Conservation (phyloP, 2,797 vertebrate species). For the Falco berigora region DNA sequence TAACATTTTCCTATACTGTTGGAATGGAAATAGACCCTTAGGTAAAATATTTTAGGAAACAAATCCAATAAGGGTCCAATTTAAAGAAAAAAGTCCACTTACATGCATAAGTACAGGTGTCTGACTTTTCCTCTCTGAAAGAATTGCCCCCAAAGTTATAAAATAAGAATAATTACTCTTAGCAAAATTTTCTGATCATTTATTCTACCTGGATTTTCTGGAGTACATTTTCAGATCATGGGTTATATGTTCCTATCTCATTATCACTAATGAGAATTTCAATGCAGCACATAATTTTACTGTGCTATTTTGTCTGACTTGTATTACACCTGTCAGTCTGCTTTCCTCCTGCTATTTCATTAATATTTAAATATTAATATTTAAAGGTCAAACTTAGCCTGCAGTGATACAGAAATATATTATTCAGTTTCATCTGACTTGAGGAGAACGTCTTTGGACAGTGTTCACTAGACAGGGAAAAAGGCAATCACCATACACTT, state of each 20-base stretch:
- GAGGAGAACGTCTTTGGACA: not conserved
- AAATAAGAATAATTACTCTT: slow-evolving; percentile 41
- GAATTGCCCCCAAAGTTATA: not conserved
- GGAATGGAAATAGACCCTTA: not conserved
- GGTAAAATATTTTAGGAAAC: slow-evolving; percentile 37
- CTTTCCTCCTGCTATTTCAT: slow-evolving; percentile 65
- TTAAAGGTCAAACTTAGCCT: slow-evolving; percentile 73
- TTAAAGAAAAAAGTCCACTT: slow-evolving; percentile 16
- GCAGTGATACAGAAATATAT: slow-evolving; percentile 63
- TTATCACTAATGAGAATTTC: slow-evolving; percentile 74
- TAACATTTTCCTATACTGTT: slow-evolving; percentile 1
- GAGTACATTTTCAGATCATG: slow-evolving; percentile 27
- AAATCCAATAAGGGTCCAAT: not conserved
- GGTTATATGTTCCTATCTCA: slow-evolving; percentile 57
- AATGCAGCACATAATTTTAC: slow-evolving; percentile 63
- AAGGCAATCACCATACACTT: slow-evolving; percentile 4
- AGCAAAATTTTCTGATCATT: slow-evolving; percentile 58
- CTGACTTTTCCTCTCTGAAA: not conserved
- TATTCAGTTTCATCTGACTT: slow-evolving; percentile 55
- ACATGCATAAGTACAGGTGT: not conserved
- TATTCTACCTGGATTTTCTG: slow-evolving; percentile 56
- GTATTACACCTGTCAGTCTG: slow-evolving; percentile 73
- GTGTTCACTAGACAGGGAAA: not conserved
- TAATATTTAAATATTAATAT: slow-evolving; percentile 74
- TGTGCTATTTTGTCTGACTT: slow-evolving; percentile 68